These are phyloP conservation scores for Papilio demoleus DNA, from an alignment of 2,888 invertebrate genomes.

Conservation along the genomic window DNA sequence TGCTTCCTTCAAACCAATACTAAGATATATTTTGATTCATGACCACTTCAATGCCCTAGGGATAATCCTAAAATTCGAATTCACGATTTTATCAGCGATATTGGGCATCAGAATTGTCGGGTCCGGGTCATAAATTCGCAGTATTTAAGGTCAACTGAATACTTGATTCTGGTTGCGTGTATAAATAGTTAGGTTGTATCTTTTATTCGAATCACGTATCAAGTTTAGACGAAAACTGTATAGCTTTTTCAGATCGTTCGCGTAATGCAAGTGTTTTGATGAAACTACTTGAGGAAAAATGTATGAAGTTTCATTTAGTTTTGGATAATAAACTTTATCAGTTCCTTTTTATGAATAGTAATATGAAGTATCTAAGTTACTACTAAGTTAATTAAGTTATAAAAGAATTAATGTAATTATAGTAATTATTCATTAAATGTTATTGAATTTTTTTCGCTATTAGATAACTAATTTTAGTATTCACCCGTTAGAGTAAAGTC, in stretches of 20 bases:
- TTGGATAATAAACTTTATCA: neutral
- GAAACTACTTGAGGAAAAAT: conserved; percentile 14
- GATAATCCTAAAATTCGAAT: conserved; percentile 38
- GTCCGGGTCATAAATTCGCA: conserved; percentile 36
- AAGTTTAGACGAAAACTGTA: conserved; percentile 38
- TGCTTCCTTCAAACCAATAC: too few relatives aligned
- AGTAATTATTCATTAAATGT: too few relatives aligned
- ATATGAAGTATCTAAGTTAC: neutral
- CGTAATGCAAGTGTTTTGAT: conserved; percentile 31
- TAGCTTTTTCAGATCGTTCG: conserved; percentile 29
- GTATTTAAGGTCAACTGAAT: conserved; percentile 40
- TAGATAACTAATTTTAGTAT: too few relatives aligned
- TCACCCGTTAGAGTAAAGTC: too few relatives aligned
- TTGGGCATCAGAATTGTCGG: conserved; percentile 33
- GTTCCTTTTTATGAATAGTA: neutral
- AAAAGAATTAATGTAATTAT: neutral
- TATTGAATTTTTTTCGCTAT: too few relatives aligned
- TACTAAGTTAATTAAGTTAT: neutral
- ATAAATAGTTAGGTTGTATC: too few relatives aligned
- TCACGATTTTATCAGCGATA: conserved; percentile 39
- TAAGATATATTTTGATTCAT: conserved; percentile 8
- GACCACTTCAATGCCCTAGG: conserved; percentile 27
- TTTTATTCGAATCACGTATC: conserved; percentile 34
- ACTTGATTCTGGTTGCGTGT: conserved; percentile 35
- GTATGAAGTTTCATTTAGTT: conserved; percentile 18